Conservation (phyloP, 1,140 invertebrate genomes). For the Thaumetopoea pityocampa region DNA sequence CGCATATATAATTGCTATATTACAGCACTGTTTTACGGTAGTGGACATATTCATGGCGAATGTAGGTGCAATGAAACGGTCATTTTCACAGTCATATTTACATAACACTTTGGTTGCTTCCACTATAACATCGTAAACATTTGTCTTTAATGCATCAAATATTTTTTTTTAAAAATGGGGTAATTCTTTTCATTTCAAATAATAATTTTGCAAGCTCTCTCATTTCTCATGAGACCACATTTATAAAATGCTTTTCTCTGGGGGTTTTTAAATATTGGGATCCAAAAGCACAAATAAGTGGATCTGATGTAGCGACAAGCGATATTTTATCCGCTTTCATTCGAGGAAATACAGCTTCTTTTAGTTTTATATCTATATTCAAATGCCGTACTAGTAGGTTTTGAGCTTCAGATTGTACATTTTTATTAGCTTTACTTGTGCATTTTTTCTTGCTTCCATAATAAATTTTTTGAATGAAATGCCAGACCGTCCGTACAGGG, state of each 20-base stretch:
- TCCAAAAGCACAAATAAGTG: constrained; percentile 37
- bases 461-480: constrained; percentile 19
- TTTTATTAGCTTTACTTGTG: constrained; percentile 8
- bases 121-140: constrained; percentile 22
- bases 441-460: constrained; percentile 17
- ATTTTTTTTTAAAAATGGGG: constrained; percentile 25
- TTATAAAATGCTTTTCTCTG: constrained; percentile 33
- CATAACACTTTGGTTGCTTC: constrained; percentile 22
- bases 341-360: constrained; percentile 19
- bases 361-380: constrained; percentile 26
- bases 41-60: constrained; percentile 21
- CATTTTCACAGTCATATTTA: constrained; percentile 21
- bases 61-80: constrained; percentile 17
- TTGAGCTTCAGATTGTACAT: constrained; percentile 24
- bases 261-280: constrained; percentile 38
- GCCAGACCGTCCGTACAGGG: constrained; percentile 21
- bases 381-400: constrained; percentile 19
- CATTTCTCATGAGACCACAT: constrained; percentile 37
- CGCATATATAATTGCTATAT: constrained; percentile 18
- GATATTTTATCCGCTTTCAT: constrained; percentile 23
- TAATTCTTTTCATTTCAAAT: constrained; percentile 31
- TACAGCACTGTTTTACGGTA: constrained; percentile 20
- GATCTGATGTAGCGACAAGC: constrained; percentile 29
- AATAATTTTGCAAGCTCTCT: constrained; percentile 33
- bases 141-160: constrained; percentile 28